These are phyloP conservation scores for Troides aeacus DNA, from an alignment of 2,888 invertebrate genomes.

Conservation along the genomic window DNA sequence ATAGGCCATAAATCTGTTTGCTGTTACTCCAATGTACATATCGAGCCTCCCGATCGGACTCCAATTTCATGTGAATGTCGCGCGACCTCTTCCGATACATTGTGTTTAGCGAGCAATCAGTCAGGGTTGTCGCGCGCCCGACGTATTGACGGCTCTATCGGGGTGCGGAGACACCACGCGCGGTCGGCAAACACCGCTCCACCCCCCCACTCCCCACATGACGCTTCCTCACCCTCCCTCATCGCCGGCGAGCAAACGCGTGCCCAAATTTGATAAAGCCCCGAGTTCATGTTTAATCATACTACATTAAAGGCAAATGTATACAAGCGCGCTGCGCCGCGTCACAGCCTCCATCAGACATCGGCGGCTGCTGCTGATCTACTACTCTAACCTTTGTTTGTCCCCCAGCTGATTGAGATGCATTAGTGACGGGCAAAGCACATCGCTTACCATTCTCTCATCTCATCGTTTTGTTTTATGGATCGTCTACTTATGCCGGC, in stretches of 20 bases:
- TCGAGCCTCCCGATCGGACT: not conserved
- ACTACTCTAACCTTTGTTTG: conserved; percentile 47
- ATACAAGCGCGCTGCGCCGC: conserved; percentile 35
- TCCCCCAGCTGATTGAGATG: conserved; percentile 13
- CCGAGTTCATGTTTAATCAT: conserved; percentile 75
- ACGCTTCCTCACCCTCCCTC: conserved; percentile 16
- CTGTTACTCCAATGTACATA: not conserved
- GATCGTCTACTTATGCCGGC: too few relatives aligned
- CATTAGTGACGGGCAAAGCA: too few relatives aligned
- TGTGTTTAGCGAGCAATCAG: conserved; percentile 69
- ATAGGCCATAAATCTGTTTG: not conserved
- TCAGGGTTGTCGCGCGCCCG: conserved; percentile 60
- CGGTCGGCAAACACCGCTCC: conserved; percentile 70
- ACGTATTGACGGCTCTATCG: conserved; percentile 75
- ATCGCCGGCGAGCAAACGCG: conserved; percentile 66
- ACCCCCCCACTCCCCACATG: conserved; percentile 33
- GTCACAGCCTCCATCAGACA: too few relatives aligned
- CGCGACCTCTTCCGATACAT: conserved; percentile 19
- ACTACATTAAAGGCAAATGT: conserved; percentile 67
- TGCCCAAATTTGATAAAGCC: conserved; percentile 78
- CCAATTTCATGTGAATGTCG: not conserved
- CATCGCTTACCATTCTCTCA: too few relatives aligned
- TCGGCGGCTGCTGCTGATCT: conserved; percentile 36
- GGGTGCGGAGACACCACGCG: conserved; percentile 61
- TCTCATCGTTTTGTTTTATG: too few relatives aligned